Evolutionary conservation across 2,888 invertebrate genomes (phyloP).

Genomic region (Phyllotreta striolata): DNA sequence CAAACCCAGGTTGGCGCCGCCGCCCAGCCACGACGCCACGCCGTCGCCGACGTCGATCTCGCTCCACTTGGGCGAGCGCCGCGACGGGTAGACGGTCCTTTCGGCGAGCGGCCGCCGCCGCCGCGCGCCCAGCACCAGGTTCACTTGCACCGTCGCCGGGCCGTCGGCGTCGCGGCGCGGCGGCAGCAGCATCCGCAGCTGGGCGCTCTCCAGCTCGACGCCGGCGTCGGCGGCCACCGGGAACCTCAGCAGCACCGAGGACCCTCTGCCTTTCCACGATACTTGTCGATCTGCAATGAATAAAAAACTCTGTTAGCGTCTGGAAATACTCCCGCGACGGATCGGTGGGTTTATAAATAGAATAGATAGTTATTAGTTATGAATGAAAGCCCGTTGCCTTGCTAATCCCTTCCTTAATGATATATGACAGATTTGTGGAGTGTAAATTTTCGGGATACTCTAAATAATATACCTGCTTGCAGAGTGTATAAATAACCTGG

Average conservation of each 20-base stretch:
- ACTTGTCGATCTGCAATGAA: constrained; percentile 54
- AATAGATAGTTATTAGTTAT: constrained; percentile 13
- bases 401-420: constrained; percentile 21
- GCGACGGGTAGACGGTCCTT: constrained; percentile 56
- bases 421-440: constrained; percentile 16
- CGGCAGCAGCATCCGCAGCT: constrained; percentile 60
- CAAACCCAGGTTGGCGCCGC: constrained; percentile 63
- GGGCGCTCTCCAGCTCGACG: constrained; percentile 61
- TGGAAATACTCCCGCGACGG: background rate
- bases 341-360: background rate
- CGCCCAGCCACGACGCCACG: constrained; percentile 62
- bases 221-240: constrained; percentile 43
- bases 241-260: constrained; percentile 51
- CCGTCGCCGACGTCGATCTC: constrained; percentile 68
- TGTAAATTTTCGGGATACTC: background rate
- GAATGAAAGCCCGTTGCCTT: constrained; percentile 13
- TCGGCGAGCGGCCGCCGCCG: constrained; percentile 58
- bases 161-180: constrained; percentile 45
- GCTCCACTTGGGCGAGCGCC: constrained; percentile 65
- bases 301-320: constrained; percentile 1
- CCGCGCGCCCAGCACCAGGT: constrained; percentile 58
- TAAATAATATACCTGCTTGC: constrained; percentile 6
- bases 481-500: constrained; percentile 12
- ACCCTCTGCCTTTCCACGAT: constrained; percentile 47
- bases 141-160: constrained; percentile 49